phyloP scores from a whole-genome alignment of 2,797 vertebrate species.

The Meda fulgida region DNA sequence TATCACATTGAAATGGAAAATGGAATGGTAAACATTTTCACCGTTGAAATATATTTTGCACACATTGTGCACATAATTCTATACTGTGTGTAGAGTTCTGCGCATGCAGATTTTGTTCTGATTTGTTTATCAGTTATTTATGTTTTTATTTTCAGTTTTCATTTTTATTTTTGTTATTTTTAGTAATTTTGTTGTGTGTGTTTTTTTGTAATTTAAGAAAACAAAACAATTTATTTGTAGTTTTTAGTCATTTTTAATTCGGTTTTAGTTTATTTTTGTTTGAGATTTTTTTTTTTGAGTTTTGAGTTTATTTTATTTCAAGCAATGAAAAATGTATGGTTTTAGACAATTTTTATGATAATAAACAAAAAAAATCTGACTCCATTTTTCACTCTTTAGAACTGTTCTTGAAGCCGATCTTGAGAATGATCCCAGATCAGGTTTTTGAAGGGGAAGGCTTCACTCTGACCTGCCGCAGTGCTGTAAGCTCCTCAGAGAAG shows the following conservation, averaged over 20 bases:
- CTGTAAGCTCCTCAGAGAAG: conserved; percentile 40
- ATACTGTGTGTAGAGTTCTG: neutral
- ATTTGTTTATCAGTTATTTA: neutral
- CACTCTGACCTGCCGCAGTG: conserved; percentile 66
- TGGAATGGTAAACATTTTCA: neutral
- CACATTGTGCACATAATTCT: neutral
- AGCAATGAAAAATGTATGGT: neutral
- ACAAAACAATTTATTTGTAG: neutral
- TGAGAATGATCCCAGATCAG: conserved; percentile 60
- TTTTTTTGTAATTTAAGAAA: too few relatives aligned
- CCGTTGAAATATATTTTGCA: neutral
- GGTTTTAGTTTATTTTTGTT: neutral
- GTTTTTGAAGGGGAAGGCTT: conserved; percentile 67
- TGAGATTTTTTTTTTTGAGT: too few relatives aligned
- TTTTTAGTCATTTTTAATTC: neutral
- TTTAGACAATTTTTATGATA: too few relatives aligned
- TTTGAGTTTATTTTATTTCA: neutral
- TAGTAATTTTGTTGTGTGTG: too few relatives aligned
- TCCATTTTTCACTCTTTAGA: conserved; percentile 63
- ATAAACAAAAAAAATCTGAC: too few relatives aligned
- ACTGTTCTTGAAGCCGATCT: conserved; percentile 71
- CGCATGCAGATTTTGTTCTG: neutral
- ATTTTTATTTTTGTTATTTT: too few relatives aligned
- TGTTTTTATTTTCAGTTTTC: too few relatives aligned
- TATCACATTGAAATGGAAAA: neutral